Evolutionary conservation across 2,888 invertebrate genomes (phyloP).

Genomic region (Chymomyza procnemis): DNA sequence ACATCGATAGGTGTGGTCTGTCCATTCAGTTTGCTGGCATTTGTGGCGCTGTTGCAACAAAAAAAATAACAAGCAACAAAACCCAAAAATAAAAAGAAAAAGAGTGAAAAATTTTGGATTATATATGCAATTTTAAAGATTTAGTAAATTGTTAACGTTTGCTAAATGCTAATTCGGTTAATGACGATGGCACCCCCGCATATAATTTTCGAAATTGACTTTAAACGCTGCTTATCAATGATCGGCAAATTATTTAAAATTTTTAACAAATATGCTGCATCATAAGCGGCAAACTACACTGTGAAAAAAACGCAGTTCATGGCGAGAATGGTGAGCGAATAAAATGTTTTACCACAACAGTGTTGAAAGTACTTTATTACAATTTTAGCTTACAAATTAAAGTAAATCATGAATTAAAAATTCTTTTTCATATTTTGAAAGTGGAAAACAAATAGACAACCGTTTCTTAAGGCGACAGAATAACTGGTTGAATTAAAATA

Average conservation of each 20-base stretch:
- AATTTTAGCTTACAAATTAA: no score
- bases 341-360: no score
- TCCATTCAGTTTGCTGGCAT: slow-evolving; percentile 78
- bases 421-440: no score
- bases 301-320: no score
- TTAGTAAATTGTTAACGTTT: slow-evolving; percentile 11
- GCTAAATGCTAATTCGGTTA: neutral
- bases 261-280: no score
- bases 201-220: neutral
- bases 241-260: neutral
- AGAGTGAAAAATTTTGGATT: slow-evolving; percentile 10
- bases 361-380: no score
- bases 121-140: slow-evolving; percentile 39
- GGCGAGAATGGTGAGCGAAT: no score
- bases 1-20: slow-evolving; percentile 80
- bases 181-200: neutral
- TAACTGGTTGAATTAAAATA: no score
- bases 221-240: neutral
- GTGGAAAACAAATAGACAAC: no score
- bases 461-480: no score
- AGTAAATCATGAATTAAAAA: no score
- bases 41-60: slow-evolving; percentile 74
- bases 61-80: slow-evolving; percentile 12
- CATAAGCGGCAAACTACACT: no score
- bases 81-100: slow-evolving; percentile 18